Evolutionary conservation across 1,140 invertebrate genomes (phyloP), one percentile per base, ranked within the genome.

Genomic region (Drosophila navojoa): DNA sequence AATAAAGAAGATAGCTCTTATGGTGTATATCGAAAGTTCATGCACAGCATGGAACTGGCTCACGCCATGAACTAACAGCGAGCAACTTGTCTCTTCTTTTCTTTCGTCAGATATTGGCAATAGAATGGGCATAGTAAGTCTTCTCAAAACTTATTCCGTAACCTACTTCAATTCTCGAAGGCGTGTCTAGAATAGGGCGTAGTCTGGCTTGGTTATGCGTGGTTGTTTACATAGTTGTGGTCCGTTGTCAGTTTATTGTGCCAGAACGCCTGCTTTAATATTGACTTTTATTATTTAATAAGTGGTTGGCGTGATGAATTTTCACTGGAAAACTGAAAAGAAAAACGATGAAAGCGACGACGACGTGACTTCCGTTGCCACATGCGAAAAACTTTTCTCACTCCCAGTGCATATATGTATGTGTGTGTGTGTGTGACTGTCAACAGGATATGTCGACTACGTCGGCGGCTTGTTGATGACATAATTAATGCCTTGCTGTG

Each of bases 401-500:
- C 49, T 49, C 32, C 7, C 10, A 5, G 32, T 10, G n/a, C 9
- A 44, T 35, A 47, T 11, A n/a, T 49, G 59, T 57, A 40, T 58
- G 59, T 44, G 42, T 57, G 16, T 44, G 44, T 38, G 13, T 59
- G 29, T 55, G 54, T 49, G 38, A 32, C 74, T 79, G 81, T 81
- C 82, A 86, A 86, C 82, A 86, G 84, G 82, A 86, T 87, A 82
- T 87, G 84, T 86, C 80, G 58, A 22, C 49, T 75, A 45, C 54
- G 63, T 63, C 63, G 81, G 66, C 81, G 66, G 70, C 68, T 87
- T 79, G 84, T 78, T 86, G 82, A 87, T 86, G 82, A 79, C 82
- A 86, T 86, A 86, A 87, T 87, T 87, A 86, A 86, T 86, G 82
- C 81, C 60, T 76, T 68, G 77, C 81, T 77, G 54, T 77, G 81